These are phyloP conservation scores for Sabatieria punctata DNA, from an alignment of 2,888 invertebrate genomes.

Conservation along the genomic window DNA sequence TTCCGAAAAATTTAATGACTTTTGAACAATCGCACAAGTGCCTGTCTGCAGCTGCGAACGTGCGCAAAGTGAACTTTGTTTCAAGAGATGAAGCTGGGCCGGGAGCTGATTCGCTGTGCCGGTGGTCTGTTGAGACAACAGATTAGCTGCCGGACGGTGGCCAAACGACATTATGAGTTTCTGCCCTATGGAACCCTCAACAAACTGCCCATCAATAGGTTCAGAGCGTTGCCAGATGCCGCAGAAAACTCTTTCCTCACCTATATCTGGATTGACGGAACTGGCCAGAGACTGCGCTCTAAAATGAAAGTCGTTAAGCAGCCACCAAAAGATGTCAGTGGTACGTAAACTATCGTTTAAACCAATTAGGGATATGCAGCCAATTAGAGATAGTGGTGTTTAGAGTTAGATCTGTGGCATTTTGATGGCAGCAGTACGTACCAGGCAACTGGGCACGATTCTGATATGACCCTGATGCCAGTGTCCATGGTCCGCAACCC, in stretches of 20 bases:
- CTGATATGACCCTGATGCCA: conserved; percentile 65
- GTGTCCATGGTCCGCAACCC: conserved; percentile 77
- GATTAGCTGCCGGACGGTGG: no score
- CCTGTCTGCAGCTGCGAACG: no score
- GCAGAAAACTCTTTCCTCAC: conserved; percentile 60
- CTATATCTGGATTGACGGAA: conserved; percentile 81
- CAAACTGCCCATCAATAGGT: no score
- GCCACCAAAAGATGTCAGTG: conserved; percentile 14
- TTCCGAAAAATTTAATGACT: no score
- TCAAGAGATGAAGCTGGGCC: no score
- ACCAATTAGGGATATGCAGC: neutral
- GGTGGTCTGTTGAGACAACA: no score
- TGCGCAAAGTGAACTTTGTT: no score
- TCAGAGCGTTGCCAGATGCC: conserved; percentile 33
- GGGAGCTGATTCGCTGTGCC: no score
- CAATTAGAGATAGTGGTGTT: neutral
- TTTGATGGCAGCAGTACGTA: conserved; percentile 32
- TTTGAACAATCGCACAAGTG: no score
- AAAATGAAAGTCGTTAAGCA: conserved; percentile 59
- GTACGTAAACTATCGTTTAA: neutral
- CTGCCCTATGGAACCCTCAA: no score
- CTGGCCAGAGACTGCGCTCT: conserved; percentile 63
- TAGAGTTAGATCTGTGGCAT: conserved; percentile 31
- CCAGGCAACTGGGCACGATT: conserved; percentile 31
- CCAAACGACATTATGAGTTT: no score